Base-by-base conservation (phyloP, 1,140 invertebrate genomes). In the Microplitis demolitor region DNA sequence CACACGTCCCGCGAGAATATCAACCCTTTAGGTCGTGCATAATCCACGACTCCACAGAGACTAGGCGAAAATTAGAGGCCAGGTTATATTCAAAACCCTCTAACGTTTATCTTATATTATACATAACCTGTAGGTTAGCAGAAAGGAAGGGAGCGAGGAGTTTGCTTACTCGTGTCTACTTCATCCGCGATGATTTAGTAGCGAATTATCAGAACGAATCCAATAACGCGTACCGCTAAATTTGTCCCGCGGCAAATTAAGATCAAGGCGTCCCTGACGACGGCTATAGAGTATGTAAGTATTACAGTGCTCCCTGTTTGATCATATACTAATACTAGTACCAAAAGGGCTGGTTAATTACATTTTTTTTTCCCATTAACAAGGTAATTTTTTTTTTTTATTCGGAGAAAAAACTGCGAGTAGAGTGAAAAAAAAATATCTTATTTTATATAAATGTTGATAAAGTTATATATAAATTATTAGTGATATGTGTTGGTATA, bases 41-140 rank as follows among this genome's bases (percentile, higher is more conserved):
- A 87, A 87, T 87, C 83, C 85, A 87, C 83, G 85, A 86, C 78
- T 77, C 86, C 86, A 78, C 76, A 70, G 86, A 87, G 86, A 86
- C 85, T 79, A 69, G 39, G 75, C 72, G 77, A 78, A 85, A 87
- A 87, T 87, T 87, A 83, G 81, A 83, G 78, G 79, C 67, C 77
- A 78, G 76, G 77, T 78, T 33, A 6, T 35, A 35, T 76, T 69
- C 78, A 75, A 76, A 37, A 60, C 50, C 6, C 58, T n/a, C 3
- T 3, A 24, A 37, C 61, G 31, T 45, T 14, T 67, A 50, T 64
- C 71, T 67, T 76, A 33, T 33, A 54, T 8, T 66, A 5, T 54
- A 61, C 58, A 33, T 61, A 31, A 16, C 4, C 9, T 37, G 4
- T 79, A 72, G 11, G 39, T 11, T 45, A 45, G 2, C 11, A 11